These are phyloP conservation scores for Tridacna gigas DNA, from an alignment of 2,888 invertebrate genomes.

Conservation along the genomic window DNA sequence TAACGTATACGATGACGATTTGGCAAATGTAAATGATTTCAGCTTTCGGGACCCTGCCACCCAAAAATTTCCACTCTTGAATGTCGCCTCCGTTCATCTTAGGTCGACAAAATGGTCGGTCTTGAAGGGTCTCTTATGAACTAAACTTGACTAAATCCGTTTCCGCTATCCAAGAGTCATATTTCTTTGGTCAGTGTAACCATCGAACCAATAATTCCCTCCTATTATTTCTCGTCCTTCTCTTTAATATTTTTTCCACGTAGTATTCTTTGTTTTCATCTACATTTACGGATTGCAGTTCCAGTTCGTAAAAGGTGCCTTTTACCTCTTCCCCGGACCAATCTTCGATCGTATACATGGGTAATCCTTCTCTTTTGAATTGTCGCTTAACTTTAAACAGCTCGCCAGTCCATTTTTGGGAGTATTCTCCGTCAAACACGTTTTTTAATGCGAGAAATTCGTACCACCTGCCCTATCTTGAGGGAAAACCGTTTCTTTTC, in stretches of 20 bases:
- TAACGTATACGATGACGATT: slow-evolving; percentile 41
- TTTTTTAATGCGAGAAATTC: slow-evolving; percentile 36
- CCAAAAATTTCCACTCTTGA: slow-evolving; percentile 41
- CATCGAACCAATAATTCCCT: slow-evolving; percentile 52
- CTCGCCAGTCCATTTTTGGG: slow-evolving; percentile 59
- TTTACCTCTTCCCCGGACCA: slow-evolving; percentile 45
- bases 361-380: slow-evolving; percentile 39
- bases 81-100: neutral
- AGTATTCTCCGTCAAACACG: slow-evolving; percentile 56
- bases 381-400: slow-evolving; percentile 44
- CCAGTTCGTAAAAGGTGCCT: slow-evolving; percentile 52
- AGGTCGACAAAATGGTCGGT: neutral
- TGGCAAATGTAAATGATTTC: slow-evolving; percentile 59
- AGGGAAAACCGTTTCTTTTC: neutral
- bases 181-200: slow-evolving; percentile 63
- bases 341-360: slow-evolving; percentile 39
- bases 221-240: slow-evolving; percentile 28
- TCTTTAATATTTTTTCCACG: slow-evolving; percentile 49
- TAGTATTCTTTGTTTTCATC: slow-evolving; percentile 40
- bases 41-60: slow-evolving; percentile 37
- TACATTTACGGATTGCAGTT: slow-evolving; percentile 50
- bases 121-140: neutral
- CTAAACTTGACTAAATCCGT: neutral
- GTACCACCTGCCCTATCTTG: slow-evolving; percentile 47
- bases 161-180: slow-evolving; percentile 36